Conservation (phyloP, 2,797 vertebrate species). For the Salarias fasciatus region DNA sequence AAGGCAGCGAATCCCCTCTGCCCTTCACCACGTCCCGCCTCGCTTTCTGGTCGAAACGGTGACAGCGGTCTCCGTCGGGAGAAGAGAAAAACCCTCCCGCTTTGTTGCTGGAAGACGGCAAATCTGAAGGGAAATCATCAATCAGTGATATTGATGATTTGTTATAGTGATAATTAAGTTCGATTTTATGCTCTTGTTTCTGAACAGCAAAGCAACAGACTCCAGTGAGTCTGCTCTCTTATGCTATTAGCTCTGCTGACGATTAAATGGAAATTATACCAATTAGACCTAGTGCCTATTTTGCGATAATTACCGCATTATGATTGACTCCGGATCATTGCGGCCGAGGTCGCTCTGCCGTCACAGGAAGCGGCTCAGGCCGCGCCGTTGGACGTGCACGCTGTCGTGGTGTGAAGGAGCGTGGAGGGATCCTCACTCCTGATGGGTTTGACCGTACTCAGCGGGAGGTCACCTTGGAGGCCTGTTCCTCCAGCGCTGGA, state of each 20-base stretch:
- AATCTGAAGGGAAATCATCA: constrained; percentile 26
- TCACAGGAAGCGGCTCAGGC: constrained; percentile 16
- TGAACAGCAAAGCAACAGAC: constrained; percentile 7
- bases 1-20: constrained; percentile 4
- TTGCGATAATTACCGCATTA: constrained; percentile 28
- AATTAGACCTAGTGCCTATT: constrained; percentile 26
- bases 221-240: background rate
- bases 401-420: background rate
- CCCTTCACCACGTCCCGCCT: constrained; percentile 25
- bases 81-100: constrained; percentile 21
- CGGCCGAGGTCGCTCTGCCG: background rate
- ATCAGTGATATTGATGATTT: constrained; percentile 21
- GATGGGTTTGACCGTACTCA: constrained; percentile 36
- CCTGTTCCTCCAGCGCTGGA: constrained; percentile 48
- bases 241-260: constrained; percentile 16
- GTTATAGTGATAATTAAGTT: constrained; percentile 29
- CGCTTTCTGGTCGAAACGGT: constrained; percentile 14
- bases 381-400: too few relatives aligned
- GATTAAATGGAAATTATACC: constrained; percentile 33
- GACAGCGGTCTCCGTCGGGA: constrained; percentile 18
- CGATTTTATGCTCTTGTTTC: constrained; percentile 26
- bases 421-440: constrained; percentile 5
- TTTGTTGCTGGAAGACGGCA: constrained; percentile 28
- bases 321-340: constrained; percentile 11
- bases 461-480: constrained; percentile 62